A percentile compares a stretch with the other conserved stretches of the same genome.
Conservation (phyloP, 2,113 vertebrate genomes). For the Heterotilapia buettikoferi region DNA sequence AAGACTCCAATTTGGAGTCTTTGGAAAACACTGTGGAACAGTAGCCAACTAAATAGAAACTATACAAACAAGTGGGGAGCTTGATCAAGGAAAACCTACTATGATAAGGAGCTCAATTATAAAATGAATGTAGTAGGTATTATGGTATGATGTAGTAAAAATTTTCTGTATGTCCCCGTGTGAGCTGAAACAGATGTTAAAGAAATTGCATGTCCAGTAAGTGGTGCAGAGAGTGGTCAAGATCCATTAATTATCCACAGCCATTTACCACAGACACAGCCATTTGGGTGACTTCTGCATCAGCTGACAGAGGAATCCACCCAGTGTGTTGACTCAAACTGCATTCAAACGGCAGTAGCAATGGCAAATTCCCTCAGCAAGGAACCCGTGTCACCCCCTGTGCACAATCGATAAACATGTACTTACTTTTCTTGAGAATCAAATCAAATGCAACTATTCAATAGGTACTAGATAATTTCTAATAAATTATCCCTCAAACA, state of each 20-base stretch:
- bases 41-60: neutral
- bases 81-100: neutral
- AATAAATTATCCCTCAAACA: neutral
- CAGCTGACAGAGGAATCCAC: neutral
- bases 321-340: neutral
- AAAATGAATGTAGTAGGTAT: neutral
- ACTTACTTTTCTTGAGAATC: neutral
- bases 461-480: neutral
- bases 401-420: neutral
- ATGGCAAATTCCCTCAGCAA: neutral
- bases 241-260: neutral
- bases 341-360: neutral
- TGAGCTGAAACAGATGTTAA: neutral
- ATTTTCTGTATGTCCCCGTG: too few species aligned
- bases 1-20: neutral
- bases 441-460: neutral
- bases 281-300: neutral
- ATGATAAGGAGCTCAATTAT: neutral
- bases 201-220: neutral
- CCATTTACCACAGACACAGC: neutral
- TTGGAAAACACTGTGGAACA: neutral
- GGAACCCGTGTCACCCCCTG: neutral
- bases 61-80: neutral
- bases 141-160: neutral
- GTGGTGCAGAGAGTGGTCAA: neutral